Conservation (phyloP, 2,888 invertebrate species). For the Metalampra italica region DNA sequence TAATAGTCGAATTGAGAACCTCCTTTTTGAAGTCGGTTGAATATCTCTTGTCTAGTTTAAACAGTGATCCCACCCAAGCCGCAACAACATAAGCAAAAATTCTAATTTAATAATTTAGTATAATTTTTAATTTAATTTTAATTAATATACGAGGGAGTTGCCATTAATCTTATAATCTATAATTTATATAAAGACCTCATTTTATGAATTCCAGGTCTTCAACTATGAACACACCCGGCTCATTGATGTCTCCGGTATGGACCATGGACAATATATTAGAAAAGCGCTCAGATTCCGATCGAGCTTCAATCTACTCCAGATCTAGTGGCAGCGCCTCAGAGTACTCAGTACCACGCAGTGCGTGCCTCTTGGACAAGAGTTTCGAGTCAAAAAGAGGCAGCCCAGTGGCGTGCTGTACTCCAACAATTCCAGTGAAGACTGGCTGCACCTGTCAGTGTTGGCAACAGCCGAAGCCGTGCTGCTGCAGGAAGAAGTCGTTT, state of each 20-base stretch:
- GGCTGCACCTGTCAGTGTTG: conserved; percentile 60
- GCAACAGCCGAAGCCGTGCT: conserved; percentile 56
- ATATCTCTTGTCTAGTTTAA: too few relatives aligned
- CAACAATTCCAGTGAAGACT: conserved; percentile 79
- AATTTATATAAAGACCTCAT: background rate
- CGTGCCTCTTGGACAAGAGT: conserved; percentile 67
- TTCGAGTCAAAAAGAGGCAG: conserved; percentile 66
- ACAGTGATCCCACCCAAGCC: too few relatives aligned
- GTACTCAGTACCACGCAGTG: conserved; percentile 78
- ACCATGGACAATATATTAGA: conserved; percentile 76
- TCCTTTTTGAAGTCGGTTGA: too few relatives aligned
- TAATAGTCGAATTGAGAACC: too few relatives aligned
- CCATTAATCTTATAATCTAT: too few relatives aligned
- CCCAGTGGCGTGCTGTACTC: conserved; percentile 68
- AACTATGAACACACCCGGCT: conserved; percentile 73
- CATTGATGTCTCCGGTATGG: conserved; percentile 77
- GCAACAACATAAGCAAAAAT: too few relatives aligned
- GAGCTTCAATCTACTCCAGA: conserved; percentile 82
- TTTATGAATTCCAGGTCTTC: conserved; percentile 71
- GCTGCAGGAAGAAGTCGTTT: conserved; percentile 60
- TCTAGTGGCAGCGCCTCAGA: conserved; percentile 83
- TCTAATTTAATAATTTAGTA: too few relatives aligned
- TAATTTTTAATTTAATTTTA: too few relatives aligned
- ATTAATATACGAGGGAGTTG: too few relatives aligned
- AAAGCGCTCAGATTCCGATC: conserved; percentile 75